phyloP scores from a whole-genome alignment of 1,140 invertebrate species.

The Pseudobourletiella spinata region DNA sequence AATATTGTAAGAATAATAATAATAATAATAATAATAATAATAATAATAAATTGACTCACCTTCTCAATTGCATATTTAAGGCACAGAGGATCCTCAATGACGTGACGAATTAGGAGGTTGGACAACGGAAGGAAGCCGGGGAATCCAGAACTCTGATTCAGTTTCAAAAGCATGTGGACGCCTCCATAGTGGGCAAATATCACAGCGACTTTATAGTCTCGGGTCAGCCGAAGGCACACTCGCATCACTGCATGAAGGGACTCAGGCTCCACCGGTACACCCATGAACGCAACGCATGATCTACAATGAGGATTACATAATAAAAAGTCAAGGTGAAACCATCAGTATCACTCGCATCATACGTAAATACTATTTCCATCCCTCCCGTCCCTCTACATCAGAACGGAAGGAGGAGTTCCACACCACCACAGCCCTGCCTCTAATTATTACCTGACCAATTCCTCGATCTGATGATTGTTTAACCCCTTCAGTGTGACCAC shows the following conservation, averaged over 20 bases:
- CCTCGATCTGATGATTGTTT: conserved; percentile 41
- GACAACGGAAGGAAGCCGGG: conserved; percentile 67
- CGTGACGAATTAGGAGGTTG: conserved; percentile 72
- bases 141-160: conserved; percentile 63
- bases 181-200: conserved; percentile 67
- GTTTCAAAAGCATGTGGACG: conserved; percentile 57
- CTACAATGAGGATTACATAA: conserved; percentile 37
- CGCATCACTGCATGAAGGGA: conserved; percentile 69
- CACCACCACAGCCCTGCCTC: no score
- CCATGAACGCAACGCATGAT: conserved; percentile 61
- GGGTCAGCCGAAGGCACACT: conserved; percentile 63
- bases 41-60: no score
- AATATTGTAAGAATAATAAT: no score
- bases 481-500: conserved; percentile 41
- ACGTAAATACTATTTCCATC: no score
- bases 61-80: conserved; percentile 75
- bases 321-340: neutral
- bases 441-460: conserved; percentile 42
- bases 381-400: no score
- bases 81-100: conserved; percentile 67
- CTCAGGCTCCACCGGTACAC: conserved; percentile 62
- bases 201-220: conserved; percentile 63
- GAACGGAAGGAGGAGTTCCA: no score
- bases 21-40: no score
- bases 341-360: neutral